Evolutionary conservation across 2,797 vertebrate genomes (phyloP), one percentile per base, ranked within the genome.

Genomic region (Paratrypauchen microcephalus): DNA sequence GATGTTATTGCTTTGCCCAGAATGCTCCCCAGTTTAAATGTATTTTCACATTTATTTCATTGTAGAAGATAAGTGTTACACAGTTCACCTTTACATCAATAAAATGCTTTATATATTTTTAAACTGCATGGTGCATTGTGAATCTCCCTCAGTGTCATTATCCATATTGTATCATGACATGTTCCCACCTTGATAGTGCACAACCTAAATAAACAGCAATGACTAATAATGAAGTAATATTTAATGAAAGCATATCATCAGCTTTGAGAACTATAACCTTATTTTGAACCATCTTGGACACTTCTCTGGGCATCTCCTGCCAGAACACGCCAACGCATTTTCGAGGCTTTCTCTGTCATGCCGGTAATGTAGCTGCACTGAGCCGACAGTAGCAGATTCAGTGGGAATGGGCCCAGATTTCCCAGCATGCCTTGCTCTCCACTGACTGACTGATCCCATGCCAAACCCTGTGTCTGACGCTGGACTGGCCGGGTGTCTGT

Each of bases 401-500:
- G 55, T 72, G 70, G 24, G 18, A 82, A 72, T 59, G 68, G 71
- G 62, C 67, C 76, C 70, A 80, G 69, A 76, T 81, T 77, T 63
- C 77, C 81, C 83, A 75, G 75, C 74, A 72, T 79, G 78, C 82
- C 83, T 57, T 8, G 28, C 55, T 82, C 83, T 63, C 83, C 81
- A 66, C 78, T 73, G 70, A 81, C 73, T 36, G 79, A 80, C 75
- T 85, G 70, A 87, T 83, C 75, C 67, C 12, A 24, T 77, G 84
- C 86, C 90, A 87, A 82, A 84, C 75, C 82, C 73, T 71, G 77
- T 36, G 59, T 79, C 78, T 81, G 79, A 74, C 77, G 78, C 79
- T 71, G 32, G 65, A 36, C 30, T 57, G 80, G 66, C 72, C 73
- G 72, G 69, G 73, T 71, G 39, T 72, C 78, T 76, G 79, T 77